phyloP scores from a whole-genome alignment of 1,140 invertebrate species.

The Nebria ingens region DNA sequence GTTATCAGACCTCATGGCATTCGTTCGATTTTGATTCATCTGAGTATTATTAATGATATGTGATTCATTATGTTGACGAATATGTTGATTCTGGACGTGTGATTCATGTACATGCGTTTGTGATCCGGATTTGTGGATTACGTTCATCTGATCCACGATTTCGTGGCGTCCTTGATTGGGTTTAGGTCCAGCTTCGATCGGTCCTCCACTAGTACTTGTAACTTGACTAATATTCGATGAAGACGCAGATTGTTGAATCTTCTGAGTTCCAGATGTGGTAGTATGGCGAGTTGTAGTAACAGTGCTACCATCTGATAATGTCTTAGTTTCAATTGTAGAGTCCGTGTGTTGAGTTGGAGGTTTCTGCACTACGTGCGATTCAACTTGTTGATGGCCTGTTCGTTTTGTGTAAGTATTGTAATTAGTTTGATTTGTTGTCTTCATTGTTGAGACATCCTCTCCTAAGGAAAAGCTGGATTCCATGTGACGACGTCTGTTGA shows the following conservation, averaged over 20 bases:
- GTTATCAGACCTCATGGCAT: no score
- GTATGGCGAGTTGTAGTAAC: constrained; percentile 41
- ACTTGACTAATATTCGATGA: background rate
- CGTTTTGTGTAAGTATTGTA: constrained; percentile 47
- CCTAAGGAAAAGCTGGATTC: constrained; percentile 53
- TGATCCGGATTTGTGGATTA: constrained; percentile 26
- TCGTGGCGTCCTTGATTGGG: background rate
- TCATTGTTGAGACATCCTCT: constrained; percentile 39
- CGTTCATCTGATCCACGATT: background rate
- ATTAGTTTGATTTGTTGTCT: constrained; percentile 48
- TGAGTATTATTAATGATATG: background rate
- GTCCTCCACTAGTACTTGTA: constrained; percentile 8
- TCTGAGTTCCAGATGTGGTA: constrained; percentile 23
- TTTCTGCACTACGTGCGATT: constrained; percentile 17
- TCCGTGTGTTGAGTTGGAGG: constrained; percentile 27
- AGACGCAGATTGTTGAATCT: constrained; percentile 14
- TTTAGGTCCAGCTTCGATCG: background rate
- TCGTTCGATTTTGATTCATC: no score
- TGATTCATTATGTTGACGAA: constrained; percentile 15
- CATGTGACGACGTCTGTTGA: constrained; percentile 44
- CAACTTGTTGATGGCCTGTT: constrained; percentile 28
- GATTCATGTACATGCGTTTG: constrained; percentile 22
- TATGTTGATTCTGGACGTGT: constrained; percentile 13
- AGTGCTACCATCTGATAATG: constrained; percentile 40
- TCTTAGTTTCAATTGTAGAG: constrained; percentile 34